Base-by-base conservation (phyloP, 1,140 invertebrate species). In the Drosophila nasuta region DNA sequence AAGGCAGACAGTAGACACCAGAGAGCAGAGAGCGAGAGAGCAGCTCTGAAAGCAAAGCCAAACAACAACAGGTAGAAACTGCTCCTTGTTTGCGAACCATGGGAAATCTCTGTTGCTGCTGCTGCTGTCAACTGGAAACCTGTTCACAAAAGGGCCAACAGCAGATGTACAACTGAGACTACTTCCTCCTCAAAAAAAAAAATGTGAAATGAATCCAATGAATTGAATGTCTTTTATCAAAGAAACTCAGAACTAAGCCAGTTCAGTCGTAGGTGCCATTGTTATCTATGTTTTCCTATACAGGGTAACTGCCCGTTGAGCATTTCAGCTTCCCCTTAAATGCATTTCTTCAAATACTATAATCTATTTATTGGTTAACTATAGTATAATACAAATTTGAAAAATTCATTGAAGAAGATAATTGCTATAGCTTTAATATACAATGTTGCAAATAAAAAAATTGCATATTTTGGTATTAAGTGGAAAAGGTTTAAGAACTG, bases 31-130 rank as follows among this genome's bases (percentile, higher is more conserved):
- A 38, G 35, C 0, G 35, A 38, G 35, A 38, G 35, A 7, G 35
- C 6, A 38, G 20, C 20, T 25, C 30, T 33, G 30, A 75, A 64
- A 48, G 72, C 54, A 75, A 74, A 66, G 35, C 63, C 71, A 75
- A 76, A 71, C 59, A 60, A 58, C 62, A 71, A 76, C 79, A 81
- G 79, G 77, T 79, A 81, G 79, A 76, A 70, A 77, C 49, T 28
- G 72, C 70, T 81, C 77, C 72, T 79, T 85, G 85, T 89, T 79
- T 81, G 85, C 66, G 56, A 70, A 49, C 83, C 86, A 88, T 89
- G 85, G 85, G 85, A 89, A 89, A 90, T 89, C 79, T 76, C 79
- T 72, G 71, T 51, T 33, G 30, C 6, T 33, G 30, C 30, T 33
- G 30, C 30, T 33, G 30, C 35, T 38, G 35, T 38, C 35, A 38